Conservation (phyloP, 1,140 invertebrate species). For the Lysiphlebus fabarum region DNA sequence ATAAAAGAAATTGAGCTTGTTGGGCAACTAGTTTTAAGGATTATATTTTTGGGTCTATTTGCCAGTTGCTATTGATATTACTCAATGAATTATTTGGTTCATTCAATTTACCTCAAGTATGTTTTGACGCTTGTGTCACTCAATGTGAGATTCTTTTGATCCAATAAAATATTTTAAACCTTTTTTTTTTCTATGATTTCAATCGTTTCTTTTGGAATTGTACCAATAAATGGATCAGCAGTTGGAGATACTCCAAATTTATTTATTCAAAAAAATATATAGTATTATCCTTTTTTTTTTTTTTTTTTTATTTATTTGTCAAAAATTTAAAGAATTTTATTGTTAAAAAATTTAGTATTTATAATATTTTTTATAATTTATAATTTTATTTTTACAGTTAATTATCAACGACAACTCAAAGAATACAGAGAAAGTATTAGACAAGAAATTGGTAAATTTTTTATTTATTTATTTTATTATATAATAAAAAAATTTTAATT, state of each 20-base stretch:
- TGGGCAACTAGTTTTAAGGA: constrained; percentile 34
- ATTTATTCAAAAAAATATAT: too few species aligned
- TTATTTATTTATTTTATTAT: too few species aligned
- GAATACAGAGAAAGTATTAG: neutral
- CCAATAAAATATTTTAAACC: constrained; percentile 1
- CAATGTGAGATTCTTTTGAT: constrained; percentile 2
- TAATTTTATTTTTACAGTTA: neutral
- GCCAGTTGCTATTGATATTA: constrained; percentile 39
- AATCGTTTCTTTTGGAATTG: constrained; percentile 1
- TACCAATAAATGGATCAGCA: neutral
- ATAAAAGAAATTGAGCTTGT: constrained; percentile 24
- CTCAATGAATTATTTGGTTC: constrained; percentile 34
- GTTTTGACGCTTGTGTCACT: constrained; percentile 42
- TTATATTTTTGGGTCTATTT: constrained; percentile 31
- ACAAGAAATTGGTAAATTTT: too few species aligned
- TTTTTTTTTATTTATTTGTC: too few species aligned
- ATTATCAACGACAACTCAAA: neutral
- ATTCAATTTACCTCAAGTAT: constrained; percentile 27
- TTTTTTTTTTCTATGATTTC: constrained; percentile 11
- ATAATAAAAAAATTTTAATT: too few species aligned
- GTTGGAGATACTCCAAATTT: too few species aligned
- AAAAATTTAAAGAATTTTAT: too few species aligned
- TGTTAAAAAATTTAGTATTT: too few species aligned
- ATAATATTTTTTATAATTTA: too few species aligned
- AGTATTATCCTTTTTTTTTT: too few species aligned